Evolutionary conservation across 2,797 vertebrate genomes (phyloP).

Genomic region (Enoplosus armatus): DNA sequence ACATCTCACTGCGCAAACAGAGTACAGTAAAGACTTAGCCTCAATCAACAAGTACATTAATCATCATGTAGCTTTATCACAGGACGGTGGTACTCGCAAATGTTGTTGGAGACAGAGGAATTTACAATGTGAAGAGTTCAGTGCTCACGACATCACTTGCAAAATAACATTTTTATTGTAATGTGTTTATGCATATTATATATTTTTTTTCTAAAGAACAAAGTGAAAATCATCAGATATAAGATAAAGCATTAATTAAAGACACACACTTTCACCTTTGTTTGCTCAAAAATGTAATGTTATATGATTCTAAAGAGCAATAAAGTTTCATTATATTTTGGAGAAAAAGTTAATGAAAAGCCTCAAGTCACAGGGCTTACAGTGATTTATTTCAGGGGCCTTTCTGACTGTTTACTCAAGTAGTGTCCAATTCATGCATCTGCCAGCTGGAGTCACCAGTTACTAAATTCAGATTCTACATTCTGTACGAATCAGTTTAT

Average conservation of each 20-base stretch:
- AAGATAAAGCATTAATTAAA: neutral
- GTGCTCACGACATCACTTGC: neutral
- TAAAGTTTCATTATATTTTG: neutral
- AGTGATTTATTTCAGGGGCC: constrained; percentile 9
- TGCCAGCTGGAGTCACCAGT: neutral
- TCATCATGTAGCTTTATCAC: constrained; percentile 46
- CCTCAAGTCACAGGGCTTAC: neutral
- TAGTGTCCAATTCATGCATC: neutral
- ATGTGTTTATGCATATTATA: neutral
- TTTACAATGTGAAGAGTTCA: constrained; percentile 14
- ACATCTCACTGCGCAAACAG: constrained; percentile 67
- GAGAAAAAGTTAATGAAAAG: neutral
- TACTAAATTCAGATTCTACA: neutral
- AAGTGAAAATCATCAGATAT: neutral
- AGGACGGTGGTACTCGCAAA: neutral
- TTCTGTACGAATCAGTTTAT: neutral
- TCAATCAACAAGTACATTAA: constrained; percentile 62
- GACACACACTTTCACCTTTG: neutral
- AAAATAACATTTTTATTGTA: neutral
- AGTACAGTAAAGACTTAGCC: constrained; percentile 46
- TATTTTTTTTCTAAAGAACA: neutral
- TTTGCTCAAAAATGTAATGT: neutral
- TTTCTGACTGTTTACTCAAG: neutral
- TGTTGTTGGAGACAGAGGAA: constrained; percentile 9
- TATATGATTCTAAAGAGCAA: neutral